Evolutionary conservation across 2,888 invertebrate species (phyloP), one percentile per base, ranked within the genome.

Genomic region (Agelastica alni): DNA sequence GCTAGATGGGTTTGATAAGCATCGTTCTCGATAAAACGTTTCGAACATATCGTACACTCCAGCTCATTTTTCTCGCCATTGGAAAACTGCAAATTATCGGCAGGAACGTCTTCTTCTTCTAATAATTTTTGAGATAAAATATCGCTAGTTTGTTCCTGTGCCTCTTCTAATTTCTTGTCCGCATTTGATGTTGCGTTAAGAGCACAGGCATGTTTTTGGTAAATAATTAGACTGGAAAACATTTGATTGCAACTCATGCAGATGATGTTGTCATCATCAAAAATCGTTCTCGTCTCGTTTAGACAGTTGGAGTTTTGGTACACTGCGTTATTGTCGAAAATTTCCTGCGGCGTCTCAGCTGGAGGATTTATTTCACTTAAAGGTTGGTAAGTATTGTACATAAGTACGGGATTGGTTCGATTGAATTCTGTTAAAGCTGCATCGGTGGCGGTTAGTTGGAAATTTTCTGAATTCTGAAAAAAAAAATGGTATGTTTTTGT

Each of bases 231-330:
- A 41, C 37, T 59, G 1, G 56, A 26, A 52, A 60, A 65, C 36
- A 64, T 32, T 26, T 53, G 48, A 37, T 61, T 60, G 22, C 65
- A 65, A 43, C 56, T 58, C 43, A 65, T 56, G 47, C 65, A 65
- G n/a, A 64, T 57, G 13, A 65, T 60, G 17, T 57, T 63, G 3
- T 61, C 53, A 4, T 56, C 54, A 5, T 59, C 56, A 28, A 51
- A 53, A 43, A 63, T 58, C 18, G 55, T 45, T 30, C 48, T 53
- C 2, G 46, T 30, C 13, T 52, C 52, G 10, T 42, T 52, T 13
- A 57, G 16, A 13, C 34, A 41, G 13, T 42, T 16, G 2, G 51
- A 34, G 2, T 39, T 14, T 41, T 26, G 44, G 4, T 46, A 22
- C 6, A 53, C 13, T 2, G 41, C 26, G 13, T 32, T 52, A 12